phyloP scores from a whole-genome alignment of 2,113 vertebrate species.

The Cyphomyrus plagiostoma region DNA sequence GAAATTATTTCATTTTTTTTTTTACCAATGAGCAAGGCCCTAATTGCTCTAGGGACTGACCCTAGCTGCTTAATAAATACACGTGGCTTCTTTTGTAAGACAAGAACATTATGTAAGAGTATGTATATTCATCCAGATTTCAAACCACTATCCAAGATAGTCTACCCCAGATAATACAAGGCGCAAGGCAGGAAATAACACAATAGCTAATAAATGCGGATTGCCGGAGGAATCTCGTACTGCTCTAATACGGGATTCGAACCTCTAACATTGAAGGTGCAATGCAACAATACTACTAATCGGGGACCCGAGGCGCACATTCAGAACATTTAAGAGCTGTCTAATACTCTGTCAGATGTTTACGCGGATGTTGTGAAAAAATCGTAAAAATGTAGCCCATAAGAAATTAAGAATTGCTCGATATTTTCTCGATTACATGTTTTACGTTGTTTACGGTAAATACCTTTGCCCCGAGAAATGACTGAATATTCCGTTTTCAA shows the following conservation, averaged over 20 bases:
- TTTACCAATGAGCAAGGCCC: background rate
- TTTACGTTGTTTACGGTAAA: conserved; percentile 37
- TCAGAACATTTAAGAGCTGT: background rate
- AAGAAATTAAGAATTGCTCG: background rate
- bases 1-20: background rate
- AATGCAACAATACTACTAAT: background rate
- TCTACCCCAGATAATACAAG: background rate
- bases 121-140: background rate
- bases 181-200: background rate
- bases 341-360: background rate
- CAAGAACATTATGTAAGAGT: background rate
- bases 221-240: background rate
- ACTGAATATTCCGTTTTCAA: background rate
- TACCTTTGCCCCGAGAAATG: conserved; percentile 30
- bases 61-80: background rate
- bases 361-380: background rate
- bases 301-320: background rate
- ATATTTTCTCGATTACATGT: background rate
- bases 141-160: background rate
- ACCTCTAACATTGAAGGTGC: background rate
- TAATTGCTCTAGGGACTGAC: background rate
- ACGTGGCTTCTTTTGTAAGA: background rate
- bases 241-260: background rate
- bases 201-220: background rate
- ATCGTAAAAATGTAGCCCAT: background rate